Evolutionary conservation across 2,797 vertebrate genomes (phyloP).

Genomic region (Oceanodroma leucorhoa): DNA sequence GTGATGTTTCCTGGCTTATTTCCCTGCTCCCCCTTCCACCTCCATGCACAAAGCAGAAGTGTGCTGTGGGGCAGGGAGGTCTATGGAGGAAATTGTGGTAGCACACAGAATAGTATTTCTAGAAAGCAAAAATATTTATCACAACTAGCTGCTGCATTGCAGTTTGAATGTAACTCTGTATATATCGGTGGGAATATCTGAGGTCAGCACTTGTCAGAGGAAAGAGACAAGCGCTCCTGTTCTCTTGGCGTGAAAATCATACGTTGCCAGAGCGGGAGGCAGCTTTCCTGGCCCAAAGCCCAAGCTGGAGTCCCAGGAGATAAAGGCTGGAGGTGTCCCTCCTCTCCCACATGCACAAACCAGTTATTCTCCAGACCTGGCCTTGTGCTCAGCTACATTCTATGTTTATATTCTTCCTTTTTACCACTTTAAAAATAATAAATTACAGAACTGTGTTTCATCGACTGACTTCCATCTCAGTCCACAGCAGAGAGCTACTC

Average conservation of each 20-base stretch:
- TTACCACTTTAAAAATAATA: not conserved
- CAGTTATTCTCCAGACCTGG: not conserved
- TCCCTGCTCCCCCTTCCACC: not conserved
- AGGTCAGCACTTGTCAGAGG: not conserved
- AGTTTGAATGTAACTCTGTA: not conserved
- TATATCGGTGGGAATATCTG: not conserved
- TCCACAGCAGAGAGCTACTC: not conserved
- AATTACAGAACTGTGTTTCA: not conserved
- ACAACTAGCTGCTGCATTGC: not conserved
- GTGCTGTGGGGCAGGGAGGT: not conserved
- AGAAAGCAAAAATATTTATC: not conserved
- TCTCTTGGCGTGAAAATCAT: not conserved
- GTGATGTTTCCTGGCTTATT: not conserved
- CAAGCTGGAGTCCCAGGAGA: not conserved
- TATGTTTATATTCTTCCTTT: not conserved
- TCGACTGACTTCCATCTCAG: not conserved
- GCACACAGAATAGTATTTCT: not conserved
- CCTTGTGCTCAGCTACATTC: not conserved
- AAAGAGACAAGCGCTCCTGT: not conserved
- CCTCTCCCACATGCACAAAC: not conserved
- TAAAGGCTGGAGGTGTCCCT: not conserved
- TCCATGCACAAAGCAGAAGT: not conserved
- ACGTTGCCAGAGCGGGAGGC: not conserved
- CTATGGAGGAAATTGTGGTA: not conserved
- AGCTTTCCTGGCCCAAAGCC: not conserved